Conservation (phyloP, 2,888 invertebrate genomes). For the Xylota sylvarum region DNA sequence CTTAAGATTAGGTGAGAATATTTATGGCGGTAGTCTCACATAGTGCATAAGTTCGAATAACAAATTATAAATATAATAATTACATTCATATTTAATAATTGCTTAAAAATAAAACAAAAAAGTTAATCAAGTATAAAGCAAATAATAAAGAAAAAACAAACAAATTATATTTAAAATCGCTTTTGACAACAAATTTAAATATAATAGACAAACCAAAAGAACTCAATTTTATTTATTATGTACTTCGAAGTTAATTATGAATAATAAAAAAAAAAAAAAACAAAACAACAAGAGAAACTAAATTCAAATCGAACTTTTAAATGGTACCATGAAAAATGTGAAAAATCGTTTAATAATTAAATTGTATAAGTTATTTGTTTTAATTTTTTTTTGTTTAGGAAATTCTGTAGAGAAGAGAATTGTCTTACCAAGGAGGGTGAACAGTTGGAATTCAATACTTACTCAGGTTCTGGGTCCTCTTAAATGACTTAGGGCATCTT, state of each 20-base stretch:
- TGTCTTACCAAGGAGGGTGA: no score
- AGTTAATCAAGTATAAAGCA: slow-evolving; percentile 38
- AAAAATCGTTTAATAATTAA: neutral
- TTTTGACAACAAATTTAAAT: slow-evolving; percentile 49
- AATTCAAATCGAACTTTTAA: slow-evolving; percentile 5
- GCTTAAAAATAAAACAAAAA: slow-evolving; percentile 25
- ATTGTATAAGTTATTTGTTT: neutral
- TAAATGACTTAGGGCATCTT: no score
- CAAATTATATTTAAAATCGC: slow-evolving; percentile 51
- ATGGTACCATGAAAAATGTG: slow-evolving; percentile 4
- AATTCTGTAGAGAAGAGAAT: neutral
- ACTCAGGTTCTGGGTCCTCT: no score
- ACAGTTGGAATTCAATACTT: no score
- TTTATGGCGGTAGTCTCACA: slow-evolving; percentile 33
- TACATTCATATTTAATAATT: slow-evolving; percentile 37
- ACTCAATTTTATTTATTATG: slow-evolving; percentile 65
- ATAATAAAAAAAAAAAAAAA: slow-evolving; percentile 52
- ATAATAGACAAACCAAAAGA: slow-evolving; percentile 27
- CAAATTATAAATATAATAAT: slow-evolving; percentile 41
- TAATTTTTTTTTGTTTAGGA: no score
- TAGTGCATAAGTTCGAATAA: slow-evolving; percentile 58
- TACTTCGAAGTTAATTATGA: slow-evolving; percentile 69
- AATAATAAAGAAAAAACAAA: slow-evolving; percentile 9
- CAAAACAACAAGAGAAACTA: neutral
- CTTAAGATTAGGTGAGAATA: slow-evolving; percentile 48